phyloP scores from a whole-genome alignment of 2,797 vertebrate species.

The Setipinna tenuifilis region DNA sequence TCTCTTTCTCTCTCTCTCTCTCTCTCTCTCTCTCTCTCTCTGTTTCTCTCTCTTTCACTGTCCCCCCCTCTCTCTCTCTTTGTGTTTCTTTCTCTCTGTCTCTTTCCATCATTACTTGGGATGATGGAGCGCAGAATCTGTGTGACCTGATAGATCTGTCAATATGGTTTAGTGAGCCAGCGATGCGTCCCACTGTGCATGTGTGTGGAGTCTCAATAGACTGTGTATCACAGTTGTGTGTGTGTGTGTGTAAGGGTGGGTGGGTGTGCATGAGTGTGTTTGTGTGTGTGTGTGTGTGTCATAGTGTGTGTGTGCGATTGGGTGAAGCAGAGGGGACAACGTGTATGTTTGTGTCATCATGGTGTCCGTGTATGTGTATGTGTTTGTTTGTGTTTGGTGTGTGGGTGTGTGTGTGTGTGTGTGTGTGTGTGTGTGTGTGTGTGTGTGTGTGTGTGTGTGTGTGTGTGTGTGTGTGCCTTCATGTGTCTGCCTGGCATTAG shows the following conservation, averaged over 20 bases:
- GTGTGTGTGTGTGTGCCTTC: neutral
- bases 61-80: neutral
- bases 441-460: neutral
- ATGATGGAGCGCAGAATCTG: slow-evolving; percentile 51
- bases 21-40: slow-evolving; percentile 27
- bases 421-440: neutral
- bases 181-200: slow-evolving; percentile 57
- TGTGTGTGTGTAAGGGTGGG: neutral
- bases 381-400: neutral
- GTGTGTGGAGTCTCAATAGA: neutral
- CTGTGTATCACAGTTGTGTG: neutral
- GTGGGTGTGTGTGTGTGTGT: neutral
- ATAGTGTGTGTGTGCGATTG: neutral
- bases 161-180: slow-evolving; percentile 53
- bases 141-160: slow-evolving; percentile 57
- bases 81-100: neutral
- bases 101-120: neutral
- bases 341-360: neutral
- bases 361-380: neutral
- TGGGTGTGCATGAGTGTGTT: neutral
- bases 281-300: neutral
- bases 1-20: slow-evolving; percentile 46
- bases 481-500: slow-evolving; percentile 26
- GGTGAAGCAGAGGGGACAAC: neutral
- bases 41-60: neutral